Conservation (phyloP, 2,888 invertebrate genomes). For the Ormyrus labotus region DNA sequence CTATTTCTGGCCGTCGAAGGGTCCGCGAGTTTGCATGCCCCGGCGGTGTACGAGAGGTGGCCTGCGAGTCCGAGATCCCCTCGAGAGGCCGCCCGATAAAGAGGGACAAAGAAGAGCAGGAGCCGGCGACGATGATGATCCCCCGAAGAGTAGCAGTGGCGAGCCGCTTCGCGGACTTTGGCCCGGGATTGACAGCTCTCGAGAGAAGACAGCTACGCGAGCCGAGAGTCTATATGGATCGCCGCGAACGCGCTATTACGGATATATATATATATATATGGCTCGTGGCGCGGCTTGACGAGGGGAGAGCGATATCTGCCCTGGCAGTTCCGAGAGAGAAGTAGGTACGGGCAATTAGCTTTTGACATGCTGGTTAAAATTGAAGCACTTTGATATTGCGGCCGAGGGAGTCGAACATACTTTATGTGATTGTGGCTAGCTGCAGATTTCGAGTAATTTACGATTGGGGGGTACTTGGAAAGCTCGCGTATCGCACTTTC, state of each 20-base stretch:
- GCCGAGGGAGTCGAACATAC: no score
- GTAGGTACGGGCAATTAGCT: conserved; percentile 48
- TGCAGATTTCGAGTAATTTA: no score
- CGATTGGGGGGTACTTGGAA: no score
- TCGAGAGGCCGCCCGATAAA: conserved; percentile 55
- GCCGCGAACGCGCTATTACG: no score
- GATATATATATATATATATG: no score
- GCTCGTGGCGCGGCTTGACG: conserved; percentile 7
- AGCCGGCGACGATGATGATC: no score
- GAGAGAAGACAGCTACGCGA: conserved; percentile 58
- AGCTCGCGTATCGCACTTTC: not conserved
- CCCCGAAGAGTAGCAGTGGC: not conserved
- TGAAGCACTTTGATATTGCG: conserved; percentile 35
- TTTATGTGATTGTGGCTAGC: no score
- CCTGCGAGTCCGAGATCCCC: conserved; percentile 64
- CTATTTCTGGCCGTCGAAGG: no score
- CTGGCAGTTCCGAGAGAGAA: conserved; percentile 11
- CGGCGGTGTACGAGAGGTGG: not conserved
- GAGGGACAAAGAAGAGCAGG: not conserved
- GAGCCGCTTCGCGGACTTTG: conserved; percentile 8
- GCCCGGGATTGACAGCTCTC: conserved; percentile 68
- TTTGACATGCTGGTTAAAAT: conserved; percentile 46
- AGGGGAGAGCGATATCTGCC: conserved; percentile 27
- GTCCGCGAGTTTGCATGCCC: no score
- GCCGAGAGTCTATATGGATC: no score